Conservation (phyloP, 2,888 invertebrate genomes). For the Drosophila percnosoma region DNA sequence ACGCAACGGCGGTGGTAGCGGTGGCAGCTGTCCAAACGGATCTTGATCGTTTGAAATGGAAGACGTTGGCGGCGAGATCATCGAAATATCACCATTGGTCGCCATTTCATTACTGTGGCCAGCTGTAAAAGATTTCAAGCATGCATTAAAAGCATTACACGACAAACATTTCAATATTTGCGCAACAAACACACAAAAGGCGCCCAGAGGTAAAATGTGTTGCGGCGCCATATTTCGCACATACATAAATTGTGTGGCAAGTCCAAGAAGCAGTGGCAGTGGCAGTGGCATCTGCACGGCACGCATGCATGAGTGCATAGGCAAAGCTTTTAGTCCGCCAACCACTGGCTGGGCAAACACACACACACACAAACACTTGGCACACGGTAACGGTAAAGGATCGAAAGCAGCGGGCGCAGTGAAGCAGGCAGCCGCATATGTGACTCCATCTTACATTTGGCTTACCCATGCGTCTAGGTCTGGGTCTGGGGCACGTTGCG, state of each 20-base stretch:
- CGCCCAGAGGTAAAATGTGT: conserved; percentile 45
- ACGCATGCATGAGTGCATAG: conserved; percentile 78
- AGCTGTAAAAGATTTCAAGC: conserved; percentile 70
- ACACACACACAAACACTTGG: conserved; percentile 14
- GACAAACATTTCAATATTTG: conserved; percentile 32
- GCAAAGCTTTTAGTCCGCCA: conserved; percentile 71
- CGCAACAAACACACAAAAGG: conserved; percentile 36
- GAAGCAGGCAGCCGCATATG: conserved; percentile 53
- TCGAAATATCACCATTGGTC: conserved; percentile 85
- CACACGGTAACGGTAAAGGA: conserved; percentile 32
- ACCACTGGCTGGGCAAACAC: conserved; percentile 53
- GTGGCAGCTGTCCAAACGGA: conserved; percentile 85
- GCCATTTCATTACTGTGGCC: conserved; percentile 85
- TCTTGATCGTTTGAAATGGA: conserved; percentile 85
- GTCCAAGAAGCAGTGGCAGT: conserved; percentile 27
- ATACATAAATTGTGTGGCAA: conserved; percentile 73
- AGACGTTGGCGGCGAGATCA: conserved; percentile 86
- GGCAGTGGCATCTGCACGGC: conserved; percentile 52
- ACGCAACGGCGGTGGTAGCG: conserved; percentile 85
- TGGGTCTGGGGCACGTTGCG: conserved; percentile 44
- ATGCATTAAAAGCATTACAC: conserved; percentile 30
- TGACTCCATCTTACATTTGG: conserved; percentile 55
- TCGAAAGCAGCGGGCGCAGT: conserved; percentile 40
- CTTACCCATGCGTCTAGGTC: conserved; percentile 34
- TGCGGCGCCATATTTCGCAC: conserved; percentile 77